phyloP scores from a whole-genome alignment of 2,888 invertebrate species.

The Sinotaia quadrata region DNA sequence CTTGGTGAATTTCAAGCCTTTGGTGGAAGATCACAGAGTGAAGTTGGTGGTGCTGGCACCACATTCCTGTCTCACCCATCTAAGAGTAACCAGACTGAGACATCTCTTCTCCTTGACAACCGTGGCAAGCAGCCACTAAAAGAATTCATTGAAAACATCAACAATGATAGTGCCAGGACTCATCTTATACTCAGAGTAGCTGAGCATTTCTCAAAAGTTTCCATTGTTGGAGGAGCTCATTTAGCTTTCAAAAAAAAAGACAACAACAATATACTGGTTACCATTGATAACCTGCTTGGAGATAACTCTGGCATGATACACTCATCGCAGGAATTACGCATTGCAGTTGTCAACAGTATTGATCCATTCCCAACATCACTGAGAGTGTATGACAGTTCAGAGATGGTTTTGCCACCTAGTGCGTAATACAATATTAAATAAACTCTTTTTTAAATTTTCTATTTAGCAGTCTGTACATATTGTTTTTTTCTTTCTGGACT shows the following conservation, averaged over 20 bases:
- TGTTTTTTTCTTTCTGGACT: too few relatives aligned
- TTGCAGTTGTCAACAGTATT: conserved; percentile 42
- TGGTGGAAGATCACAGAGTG: conserved; percentile 50
- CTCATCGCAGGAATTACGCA: conserved; percentile 41
- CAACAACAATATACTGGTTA: background rate
- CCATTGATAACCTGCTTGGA: conserved; percentile 46
- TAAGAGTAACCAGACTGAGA: conserved; percentile 23
- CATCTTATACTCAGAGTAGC: conserved; percentile 37
- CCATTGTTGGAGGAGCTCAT: conserved; percentile 49
- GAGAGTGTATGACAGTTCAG: conserved; percentile 46
- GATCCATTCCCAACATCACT: conserved; percentile 55
- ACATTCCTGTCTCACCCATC: conserved; percentile 41
- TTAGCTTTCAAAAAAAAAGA: conserved; percentile 43
- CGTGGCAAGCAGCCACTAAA: conserved; percentile 43
- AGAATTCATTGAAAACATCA: conserved; percentile 39
- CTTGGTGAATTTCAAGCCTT: conserved; percentile 44
- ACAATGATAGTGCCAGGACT: conserved; percentile 47
- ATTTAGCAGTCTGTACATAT: too few relatives aligned
- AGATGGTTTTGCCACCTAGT: conserved; percentile 48
- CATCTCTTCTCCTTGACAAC: conserved; percentile 52
- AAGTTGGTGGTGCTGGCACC: conserved; percentile 57
- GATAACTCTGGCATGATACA: conserved; percentile 56
- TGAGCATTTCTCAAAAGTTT: conserved; percentile 43
- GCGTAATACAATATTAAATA: too few relatives aligned
- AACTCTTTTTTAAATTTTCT: too few relatives aligned